These are phyloP conservation scores for Teleogryllus oceanicus DNA, from an alignment of 2,888 invertebrate species.

Conservation along the genomic window DNA sequence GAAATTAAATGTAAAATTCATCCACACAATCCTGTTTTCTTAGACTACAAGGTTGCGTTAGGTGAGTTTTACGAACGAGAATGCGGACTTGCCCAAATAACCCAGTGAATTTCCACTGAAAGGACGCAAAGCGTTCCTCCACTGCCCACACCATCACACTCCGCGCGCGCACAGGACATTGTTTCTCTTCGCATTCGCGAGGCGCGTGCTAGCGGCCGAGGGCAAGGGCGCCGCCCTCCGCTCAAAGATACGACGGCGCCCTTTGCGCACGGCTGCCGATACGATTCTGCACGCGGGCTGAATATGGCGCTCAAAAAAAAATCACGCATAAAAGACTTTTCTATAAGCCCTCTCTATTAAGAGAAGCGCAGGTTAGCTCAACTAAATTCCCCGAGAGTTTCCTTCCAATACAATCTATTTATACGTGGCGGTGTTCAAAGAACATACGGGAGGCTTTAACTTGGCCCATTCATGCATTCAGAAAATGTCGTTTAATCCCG, in stretches of 20 bases:
- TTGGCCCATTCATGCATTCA: not conserved
- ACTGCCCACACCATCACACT: no score
- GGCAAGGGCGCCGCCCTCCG: not conserved
- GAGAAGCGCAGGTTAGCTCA: not conserved
- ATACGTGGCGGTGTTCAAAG: slow-evolving; percentile 4
- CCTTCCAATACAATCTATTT: slow-evolving; percentile 10
- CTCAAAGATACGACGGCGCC: not conserved
- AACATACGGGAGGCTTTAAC: not conserved
- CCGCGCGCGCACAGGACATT: no score
- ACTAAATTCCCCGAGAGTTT: not conserved
- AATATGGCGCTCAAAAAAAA: not conserved
- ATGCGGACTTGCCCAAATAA: no score
- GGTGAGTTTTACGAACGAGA: no score
- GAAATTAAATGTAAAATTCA: no score
- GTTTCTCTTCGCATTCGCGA: no score
- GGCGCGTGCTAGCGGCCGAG: no score
- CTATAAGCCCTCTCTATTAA: not conserved
- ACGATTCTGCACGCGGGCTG: not conserved
- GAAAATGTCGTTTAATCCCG: not conserved
- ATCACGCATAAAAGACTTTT: not conserved
- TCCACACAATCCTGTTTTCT: no score
- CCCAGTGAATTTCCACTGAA: no score
- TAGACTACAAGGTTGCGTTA: no score
- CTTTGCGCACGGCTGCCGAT: not conserved
- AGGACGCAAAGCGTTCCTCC: no score